Conservation (phyloP, 2,888 invertebrate genomes). For the Fragum fragum region DNA sequence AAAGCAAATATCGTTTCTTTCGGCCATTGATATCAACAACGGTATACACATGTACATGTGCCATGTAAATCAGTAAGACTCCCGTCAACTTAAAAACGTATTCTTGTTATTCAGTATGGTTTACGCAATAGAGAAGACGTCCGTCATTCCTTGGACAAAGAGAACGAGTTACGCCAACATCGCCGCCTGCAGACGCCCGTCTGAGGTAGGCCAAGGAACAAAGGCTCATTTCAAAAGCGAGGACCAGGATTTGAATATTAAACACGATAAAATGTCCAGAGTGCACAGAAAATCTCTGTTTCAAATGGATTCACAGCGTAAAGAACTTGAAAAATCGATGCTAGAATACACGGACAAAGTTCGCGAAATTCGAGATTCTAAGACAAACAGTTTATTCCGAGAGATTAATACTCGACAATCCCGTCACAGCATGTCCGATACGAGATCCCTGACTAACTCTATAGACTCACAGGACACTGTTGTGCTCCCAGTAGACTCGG, state of each 20-base stretch:
- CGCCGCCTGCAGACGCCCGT: conserved; percentile 24
- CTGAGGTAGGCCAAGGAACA: conserved; percentile 38
- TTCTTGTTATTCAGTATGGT: conserved; percentile 25
- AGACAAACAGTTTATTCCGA: conserved; percentile 47
- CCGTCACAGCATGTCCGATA: not conserved
- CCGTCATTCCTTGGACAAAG: conserved; percentile 37
- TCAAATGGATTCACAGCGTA: conserved; percentile 46
- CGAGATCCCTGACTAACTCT: conserved; percentile 16
- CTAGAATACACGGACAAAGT: conserved; percentile 57
- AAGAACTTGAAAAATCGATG: conserved; percentile 60
- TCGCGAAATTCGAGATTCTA: conserved; percentile 40
- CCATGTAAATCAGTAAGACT: too few relatives aligned
- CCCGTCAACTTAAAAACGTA: too few relatives aligned
- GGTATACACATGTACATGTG: too few relatives aligned
- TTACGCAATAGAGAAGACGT: not conserved
- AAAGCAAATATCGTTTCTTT: too few relatives aligned
- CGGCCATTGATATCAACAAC: too few relatives aligned
- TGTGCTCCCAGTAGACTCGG: conserved; percentile 20
- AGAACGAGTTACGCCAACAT: conserved; percentile 52
- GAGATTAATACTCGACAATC: conserved; percentile 53
- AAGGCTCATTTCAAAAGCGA: conserved; percentile 39
- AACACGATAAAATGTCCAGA: conserved; percentile 14
- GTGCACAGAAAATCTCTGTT: conserved; percentile 45
- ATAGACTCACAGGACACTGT: not conserved
- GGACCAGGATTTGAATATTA: conserved; percentile 31